Evolutionary conservation across 2,797 vertebrate species (phyloP).

Genomic region (Tinamus major): DNA sequence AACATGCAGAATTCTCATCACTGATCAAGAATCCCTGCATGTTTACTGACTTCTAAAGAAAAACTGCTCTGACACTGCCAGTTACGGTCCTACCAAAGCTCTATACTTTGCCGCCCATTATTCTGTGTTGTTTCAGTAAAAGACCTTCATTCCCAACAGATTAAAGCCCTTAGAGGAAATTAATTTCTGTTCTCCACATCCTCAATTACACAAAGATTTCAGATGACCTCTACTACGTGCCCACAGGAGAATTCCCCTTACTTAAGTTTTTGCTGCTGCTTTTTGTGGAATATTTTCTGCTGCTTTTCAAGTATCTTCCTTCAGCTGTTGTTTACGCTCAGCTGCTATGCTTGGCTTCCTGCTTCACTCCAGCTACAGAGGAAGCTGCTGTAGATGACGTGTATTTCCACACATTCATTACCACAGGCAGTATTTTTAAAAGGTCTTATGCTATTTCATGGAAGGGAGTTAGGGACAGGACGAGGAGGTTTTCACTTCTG

Average conservation of each 20-base stretch:
- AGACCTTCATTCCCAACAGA: not conserved
- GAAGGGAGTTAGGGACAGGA: not conserved
- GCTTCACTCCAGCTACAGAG: conserved; percentile 13
- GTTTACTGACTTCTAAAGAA: conserved; percentile 13
- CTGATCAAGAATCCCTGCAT: not conserved
- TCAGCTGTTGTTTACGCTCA: not conserved
- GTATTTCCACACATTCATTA: conserved; percentile 57
- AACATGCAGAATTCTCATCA: not conserved
- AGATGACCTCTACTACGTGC: conserved; percentile 25
- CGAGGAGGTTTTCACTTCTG: not conserved
- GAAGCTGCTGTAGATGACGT: conserved; percentile 36
- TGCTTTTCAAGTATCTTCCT: not conserved
- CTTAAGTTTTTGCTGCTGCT: not conserved
- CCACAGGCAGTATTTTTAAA: not conserved
- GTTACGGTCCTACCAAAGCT: not conserved
- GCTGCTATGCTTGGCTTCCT: conserved; percentile 52
- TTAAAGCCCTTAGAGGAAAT: conserved; percentile 40
- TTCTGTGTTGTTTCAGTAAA: not conserved
- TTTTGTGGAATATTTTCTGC: not conserved
- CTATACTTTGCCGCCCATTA: conserved; percentile 9
- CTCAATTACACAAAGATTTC: not conserved
- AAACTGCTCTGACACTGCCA: not conserved
- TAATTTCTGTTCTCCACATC: conserved; percentile 30
- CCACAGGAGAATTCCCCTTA: not conserved
- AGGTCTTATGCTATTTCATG: not conserved